Evolutionary conservation across 2,888 invertebrate species (phyloP).

Genomic region (Phragmatobia fuliginosa): DNA sequence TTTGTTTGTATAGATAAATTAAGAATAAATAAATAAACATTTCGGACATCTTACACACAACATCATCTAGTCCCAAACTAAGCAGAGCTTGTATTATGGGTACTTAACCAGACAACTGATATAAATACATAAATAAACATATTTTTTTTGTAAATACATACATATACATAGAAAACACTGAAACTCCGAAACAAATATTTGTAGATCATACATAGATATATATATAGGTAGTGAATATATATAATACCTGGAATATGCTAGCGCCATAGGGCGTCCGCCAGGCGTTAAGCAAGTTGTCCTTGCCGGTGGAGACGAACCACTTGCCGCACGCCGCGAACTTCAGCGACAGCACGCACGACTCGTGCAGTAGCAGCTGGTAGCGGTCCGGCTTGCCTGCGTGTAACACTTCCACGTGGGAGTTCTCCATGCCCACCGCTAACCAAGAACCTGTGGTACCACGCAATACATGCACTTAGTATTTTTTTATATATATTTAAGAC

Average conservation of each 20-base stretch:
- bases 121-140: too few species aligned
- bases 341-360: constrained; percentile 98
- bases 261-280: constrained; percentile 99
- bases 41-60: too few species aligned
- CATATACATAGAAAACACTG: too few species aligned
- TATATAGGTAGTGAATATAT: neutral
- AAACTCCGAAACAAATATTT: too few species aligned
- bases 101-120: too few species aligned
- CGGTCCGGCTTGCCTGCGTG: constrained; percentile 96
- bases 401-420: constrained; percentile 97
- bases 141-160: too few species aligned
- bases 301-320: constrained; percentile 99
- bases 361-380: constrained; percentile 98
- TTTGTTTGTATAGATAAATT: too few species aligned
- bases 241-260: constrained; percentile 96
- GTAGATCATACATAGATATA: neutral
- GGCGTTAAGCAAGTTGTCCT: constrained; percentile 98
- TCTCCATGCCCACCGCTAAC: constrained; percentile 99
- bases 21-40: too few species aligned
- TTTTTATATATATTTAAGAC: too few species aligned
- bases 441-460: constrained; percentile 89
- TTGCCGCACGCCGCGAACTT: constrained; percentile 98
- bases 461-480: too few species aligned
- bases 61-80: too few species aligned
- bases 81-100: too few species aligned